A percentile compares a stretch with the other conserved stretches of the same genome.
Evolutionary conservation across 2,888 invertebrate genomes (phyloP).

Genomic region (Heliconius cydno): DNA sequence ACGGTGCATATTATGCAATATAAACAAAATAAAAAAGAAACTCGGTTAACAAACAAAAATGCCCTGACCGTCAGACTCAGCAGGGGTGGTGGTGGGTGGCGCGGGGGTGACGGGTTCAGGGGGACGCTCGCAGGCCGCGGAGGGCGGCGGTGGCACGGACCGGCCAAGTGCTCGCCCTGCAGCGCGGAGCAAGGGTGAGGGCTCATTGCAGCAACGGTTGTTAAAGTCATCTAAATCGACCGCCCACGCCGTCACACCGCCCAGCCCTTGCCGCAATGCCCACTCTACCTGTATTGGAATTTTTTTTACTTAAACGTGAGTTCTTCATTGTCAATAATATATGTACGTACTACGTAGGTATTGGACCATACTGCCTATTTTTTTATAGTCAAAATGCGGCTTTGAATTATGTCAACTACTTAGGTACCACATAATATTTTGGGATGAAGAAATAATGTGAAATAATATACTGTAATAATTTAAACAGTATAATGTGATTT

Average conservation of each 20-base stretch:
- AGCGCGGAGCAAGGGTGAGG: constrained; percentile 90
- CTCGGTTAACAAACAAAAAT: not conserved
- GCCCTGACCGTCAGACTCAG: constrained; percentile 66
- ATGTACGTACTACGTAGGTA: not conserved
- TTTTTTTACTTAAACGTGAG: not conserved
- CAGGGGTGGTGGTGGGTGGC: constrained; percentile 87
- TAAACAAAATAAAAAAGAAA: too few relatives aligned
- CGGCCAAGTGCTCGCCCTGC: constrained; percentile 90
- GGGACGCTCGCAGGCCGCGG: constrained; percentile 86
- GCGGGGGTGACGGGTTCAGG: constrained; percentile 88
- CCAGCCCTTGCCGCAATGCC: constrained; percentile 88
- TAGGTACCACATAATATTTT: not conserved
- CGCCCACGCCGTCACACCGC: constrained; percentile 94
- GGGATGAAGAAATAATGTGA: not conserved
- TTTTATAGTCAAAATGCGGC: not conserved
- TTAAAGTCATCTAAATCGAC: constrained; percentile 94
- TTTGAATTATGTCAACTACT: not conserved
- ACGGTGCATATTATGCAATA: not conserved
- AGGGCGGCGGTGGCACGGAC: constrained; percentile 51
- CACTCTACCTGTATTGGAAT: constrained; percentile 84
- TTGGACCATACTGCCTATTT: not conserved
- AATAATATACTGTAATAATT: too few relatives aligned
- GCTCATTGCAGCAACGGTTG: constrained; percentile 91
- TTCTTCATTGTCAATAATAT: too few relatives aligned
- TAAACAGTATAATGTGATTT: not conserved